Evolutionary conservation across 2,888 invertebrate genomes (phyloP).

Genomic region (Dryobota labecula): DNA sequence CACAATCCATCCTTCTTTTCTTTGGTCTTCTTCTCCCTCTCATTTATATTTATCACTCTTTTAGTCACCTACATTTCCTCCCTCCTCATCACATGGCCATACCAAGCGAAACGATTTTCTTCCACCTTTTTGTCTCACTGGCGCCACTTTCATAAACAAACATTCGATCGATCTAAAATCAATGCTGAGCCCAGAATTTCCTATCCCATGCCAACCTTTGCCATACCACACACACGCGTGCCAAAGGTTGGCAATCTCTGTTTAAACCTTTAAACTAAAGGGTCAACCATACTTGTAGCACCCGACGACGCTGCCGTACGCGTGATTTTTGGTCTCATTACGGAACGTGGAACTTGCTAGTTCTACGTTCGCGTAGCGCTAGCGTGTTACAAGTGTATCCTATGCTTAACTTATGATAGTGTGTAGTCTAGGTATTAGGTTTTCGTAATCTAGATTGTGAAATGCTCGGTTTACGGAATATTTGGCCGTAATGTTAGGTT

Average conservation of each 20-base stretch:
- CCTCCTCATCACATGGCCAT: too few species aligned
- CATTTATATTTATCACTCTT: too few species aligned
- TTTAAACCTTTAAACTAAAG: background rate
- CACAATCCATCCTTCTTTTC: too few species aligned
- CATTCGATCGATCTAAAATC: background rate
- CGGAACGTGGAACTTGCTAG: background rate
- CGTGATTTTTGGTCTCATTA: conserved; percentile 15
- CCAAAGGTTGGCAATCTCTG: conserved; percentile 11
- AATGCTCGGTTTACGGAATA: conserved; percentile 43
- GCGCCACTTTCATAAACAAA: too few species aligned
- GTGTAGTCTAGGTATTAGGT: conserved; percentile 34
- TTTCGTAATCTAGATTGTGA: conserved; percentile 50
- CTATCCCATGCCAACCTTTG: background rate
- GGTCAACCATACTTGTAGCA: conserved; percentile 21
- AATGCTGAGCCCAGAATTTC: background rate
- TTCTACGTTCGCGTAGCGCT: conserved; percentile 15
- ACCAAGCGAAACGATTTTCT: too few species aligned
- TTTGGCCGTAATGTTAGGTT: conserved; percentile 39
- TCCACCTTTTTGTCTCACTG: too few species aligned
- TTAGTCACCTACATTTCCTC: too few species aligned
- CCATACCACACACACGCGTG: background rate
- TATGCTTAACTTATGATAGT: conserved; percentile 35
- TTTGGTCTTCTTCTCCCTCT: too few species aligned
- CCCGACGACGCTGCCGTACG: background rate
- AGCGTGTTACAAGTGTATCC: conserved; percentile 34